Evolutionary conservation across 2,888 invertebrate species (phyloP).

Genomic region (Helobdella robusta): DNA sequence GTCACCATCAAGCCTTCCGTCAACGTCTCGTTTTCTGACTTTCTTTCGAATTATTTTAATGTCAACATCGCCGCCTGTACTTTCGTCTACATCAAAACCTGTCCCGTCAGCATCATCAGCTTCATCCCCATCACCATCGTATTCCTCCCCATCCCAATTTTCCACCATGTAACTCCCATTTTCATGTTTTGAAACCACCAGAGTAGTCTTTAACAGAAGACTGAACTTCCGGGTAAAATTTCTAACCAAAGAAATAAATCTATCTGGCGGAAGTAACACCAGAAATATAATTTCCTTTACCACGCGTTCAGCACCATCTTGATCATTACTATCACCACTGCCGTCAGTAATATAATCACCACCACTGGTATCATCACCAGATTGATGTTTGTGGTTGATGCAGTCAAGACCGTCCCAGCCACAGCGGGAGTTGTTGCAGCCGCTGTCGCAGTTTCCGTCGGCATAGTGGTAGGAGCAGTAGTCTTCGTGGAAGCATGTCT

Average conservation of each 20-base stretch:
- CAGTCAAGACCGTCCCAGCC: slow-evolving; percentile 97
- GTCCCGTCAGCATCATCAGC: neutral
- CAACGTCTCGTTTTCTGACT: too few relatives aligned
- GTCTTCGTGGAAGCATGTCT: slow-evolving; percentile 71
- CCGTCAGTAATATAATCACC: neutral
- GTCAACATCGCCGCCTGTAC: too few relatives aligned
- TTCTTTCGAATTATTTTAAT: slow-evolving; percentile 5
- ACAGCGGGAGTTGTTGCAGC: slow-evolving; percentile 91
- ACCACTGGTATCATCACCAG: neutral
- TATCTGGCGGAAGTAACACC: slow-evolving; percentile 58
- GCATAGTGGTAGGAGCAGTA: slow-evolving; percentile 86
- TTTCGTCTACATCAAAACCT: neutral
- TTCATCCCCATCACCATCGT: slow-evolving; percentile 2
- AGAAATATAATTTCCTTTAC: slow-evolving; percentile 53
- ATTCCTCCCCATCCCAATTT: slow-evolving; percentile 57
- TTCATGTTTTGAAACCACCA: slow-evolving; percentile 72
- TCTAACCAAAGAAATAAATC: slow-evolving; percentile 52
- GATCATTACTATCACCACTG: neutral
- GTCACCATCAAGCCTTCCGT: too few relatives aligned
- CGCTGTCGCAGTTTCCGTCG: slow-evolving; percentile 85
- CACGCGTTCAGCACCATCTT: neutral
- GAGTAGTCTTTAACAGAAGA: slow-evolving; percentile 71
- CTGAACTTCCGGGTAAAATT: slow-evolving; percentile 71
- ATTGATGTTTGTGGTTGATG: slow-evolving; percentile 22
- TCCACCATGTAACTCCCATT: slow-evolving; percentile 79